phyloP scores from a whole-genome alignment of 2,888 invertebrate species.

The Caenorhabditis japonica region DNA sequence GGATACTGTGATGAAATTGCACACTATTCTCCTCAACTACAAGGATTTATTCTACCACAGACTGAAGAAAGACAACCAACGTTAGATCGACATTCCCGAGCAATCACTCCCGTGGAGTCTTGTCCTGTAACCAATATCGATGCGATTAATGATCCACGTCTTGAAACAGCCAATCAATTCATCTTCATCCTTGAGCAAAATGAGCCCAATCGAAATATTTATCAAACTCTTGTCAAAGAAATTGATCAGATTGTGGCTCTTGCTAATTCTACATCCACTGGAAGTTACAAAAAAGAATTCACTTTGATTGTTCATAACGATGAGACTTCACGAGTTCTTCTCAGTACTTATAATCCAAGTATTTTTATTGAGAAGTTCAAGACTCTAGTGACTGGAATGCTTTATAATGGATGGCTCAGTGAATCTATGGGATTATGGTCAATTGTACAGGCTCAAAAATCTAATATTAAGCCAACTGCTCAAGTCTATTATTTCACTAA shows the following conservation, averaged over 20 bases:
- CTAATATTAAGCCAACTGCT: constrained; percentile 21
- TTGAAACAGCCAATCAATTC: constrained; percentile 18
- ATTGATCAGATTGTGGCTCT: constrained; percentile 19
- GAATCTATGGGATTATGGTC: constrained; percentile 14
- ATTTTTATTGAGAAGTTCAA: constrained; percentile 10
- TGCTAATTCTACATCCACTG: background rate
- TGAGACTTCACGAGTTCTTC: constrained; percentile 15
- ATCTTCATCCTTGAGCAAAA: constrained; percentile 28
- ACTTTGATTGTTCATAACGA: constrained; percentile 33
- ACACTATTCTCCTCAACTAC: constrained; percentile 23
- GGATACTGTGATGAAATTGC: constrained; percentile 39
- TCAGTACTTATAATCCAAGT: constrained; percentile 20
- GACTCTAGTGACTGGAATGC: background rate
- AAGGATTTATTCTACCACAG: constrained; percentile 11
- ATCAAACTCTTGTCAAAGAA: constrained; percentile 11
- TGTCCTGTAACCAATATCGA: constrained; percentile 12
- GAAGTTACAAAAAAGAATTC: constrained; percentile 22
- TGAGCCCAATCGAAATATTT: constrained; percentile 3
- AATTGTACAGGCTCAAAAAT: constrained; percentile 27
- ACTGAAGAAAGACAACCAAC: background rate
- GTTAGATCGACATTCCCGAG: background rate
- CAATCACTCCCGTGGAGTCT: constrained; percentile 11
- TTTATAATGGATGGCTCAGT: background rate
- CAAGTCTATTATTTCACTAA: constrained; percentile 43
- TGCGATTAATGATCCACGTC: constrained; percentile 30